These are phyloP conservation scores for Brachionus manjavacas DNA, from an alignment of 1,140 invertebrate species.

Conservation along the genomic window DNA sequence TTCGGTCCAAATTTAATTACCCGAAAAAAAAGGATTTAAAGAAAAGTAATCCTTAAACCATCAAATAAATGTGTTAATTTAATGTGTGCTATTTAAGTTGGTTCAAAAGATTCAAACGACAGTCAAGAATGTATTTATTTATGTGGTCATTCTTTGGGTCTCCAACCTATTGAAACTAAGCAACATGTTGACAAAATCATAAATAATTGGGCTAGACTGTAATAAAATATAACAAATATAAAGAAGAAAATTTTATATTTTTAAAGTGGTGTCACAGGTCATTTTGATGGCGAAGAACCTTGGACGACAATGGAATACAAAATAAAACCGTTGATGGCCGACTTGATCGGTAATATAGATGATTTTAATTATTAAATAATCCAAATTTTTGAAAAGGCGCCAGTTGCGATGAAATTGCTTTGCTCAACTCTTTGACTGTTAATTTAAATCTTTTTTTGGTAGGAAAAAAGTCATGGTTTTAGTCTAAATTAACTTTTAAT, in stretches of 20 bases:
- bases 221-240: not conserved
- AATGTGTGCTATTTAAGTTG: not conserved
- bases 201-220: constrained; percentile 58
- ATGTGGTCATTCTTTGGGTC: constrained; percentile 62
- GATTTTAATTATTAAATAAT: constrained; percentile 49
- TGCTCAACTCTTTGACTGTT: constrained; percentile 63
- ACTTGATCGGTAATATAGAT: constrained; percentile 53
- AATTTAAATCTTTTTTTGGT: constrained; percentile 61
- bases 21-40: not conserved
- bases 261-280: constrained; percentile 59
- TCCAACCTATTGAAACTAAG: constrained; percentile 58
- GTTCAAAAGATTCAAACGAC: not conserved
- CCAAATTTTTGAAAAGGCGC: constrained; percentile 57
- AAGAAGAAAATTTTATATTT: constrained; percentile 48
- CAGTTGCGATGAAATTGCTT: constrained; percentile 56
- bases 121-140: constrained; percentile 60
- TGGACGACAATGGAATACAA: constrained; percentile 59
- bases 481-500: not conserved
- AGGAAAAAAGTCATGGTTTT: not conserved
- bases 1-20: not conserved
- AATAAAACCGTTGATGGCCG: constrained; percentile 58
- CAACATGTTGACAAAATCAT: constrained; percentile 54
- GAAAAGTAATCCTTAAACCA: not conserved
- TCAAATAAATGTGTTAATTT: not conserved
- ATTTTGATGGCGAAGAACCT: constrained; percentile 57